Evolutionary conservation across 1,140 invertebrate genomes (phyloP).

Genomic region (Drosophila parabipectinata): DNA sequence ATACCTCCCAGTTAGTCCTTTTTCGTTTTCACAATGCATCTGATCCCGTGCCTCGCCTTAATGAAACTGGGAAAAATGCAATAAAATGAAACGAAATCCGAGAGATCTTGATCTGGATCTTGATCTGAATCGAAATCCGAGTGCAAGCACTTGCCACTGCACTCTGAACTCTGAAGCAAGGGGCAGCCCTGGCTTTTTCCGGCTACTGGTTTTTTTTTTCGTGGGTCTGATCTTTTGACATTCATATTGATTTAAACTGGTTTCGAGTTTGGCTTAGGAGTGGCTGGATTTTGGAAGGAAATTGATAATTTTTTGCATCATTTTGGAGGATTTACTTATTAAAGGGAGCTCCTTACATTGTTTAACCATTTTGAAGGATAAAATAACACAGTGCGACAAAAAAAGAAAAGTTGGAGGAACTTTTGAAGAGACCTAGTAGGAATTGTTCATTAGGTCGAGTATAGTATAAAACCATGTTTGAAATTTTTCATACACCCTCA

Average conservation of each 20-base stretch:
- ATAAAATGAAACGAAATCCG: slow-evolving; percentile 15
- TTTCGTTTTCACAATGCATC: slow-evolving; percentile 29
- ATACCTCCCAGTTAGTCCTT: slow-evolving; percentile 19
- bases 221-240: slow-evolving; percentile 16
- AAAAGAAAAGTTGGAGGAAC: no score
- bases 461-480: no score
- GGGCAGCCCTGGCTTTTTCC: slow-evolving; percentile 6
- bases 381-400: no score
- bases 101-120: slow-evolving; percentile 15
- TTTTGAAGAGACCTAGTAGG: no score
- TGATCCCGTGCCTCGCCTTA: slow-evolving; percentile 63
- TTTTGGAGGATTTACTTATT: no score
- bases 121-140: background rate
- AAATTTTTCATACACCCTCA: no score
- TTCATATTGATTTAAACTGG: slow-evolving; percentile 33
- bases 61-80: slow-evolving; percentile 57
- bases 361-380: no score
- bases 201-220: slow-evolving; percentile 24
- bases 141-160: slow-evolving; percentile 26
- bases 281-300: background rate
- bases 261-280: slow-evolving; percentile 1
- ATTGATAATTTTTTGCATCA: background rate
- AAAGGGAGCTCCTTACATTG: no score
- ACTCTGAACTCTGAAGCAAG: background rate
- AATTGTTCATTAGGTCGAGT: no score